Evolutionary conservation across 1,140 invertebrate genomes (phyloP), one percentile per base, ranked within the genome.

Genomic region (Apis laboriosa): DNA sequence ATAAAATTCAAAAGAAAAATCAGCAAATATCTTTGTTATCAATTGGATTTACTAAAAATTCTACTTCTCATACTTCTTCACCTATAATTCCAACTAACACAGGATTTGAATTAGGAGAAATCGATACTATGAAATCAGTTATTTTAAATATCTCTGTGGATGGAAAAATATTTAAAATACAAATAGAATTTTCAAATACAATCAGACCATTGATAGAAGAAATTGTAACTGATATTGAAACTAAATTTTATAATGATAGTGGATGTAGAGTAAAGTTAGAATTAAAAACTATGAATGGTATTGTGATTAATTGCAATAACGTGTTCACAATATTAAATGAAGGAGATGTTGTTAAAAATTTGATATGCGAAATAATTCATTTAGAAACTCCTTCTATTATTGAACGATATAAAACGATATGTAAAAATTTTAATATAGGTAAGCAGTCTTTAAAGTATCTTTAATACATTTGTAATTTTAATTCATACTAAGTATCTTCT

Each of bases 361-460:
- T 93, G 1, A 80, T 78, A 24, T 84, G 87, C 34, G 86, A 92
- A 63, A 83, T 94, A 21, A 72, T 86, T 9, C 81, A 91, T 60
- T 83, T 92, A 17, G 86, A 88, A 15, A 82, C 91, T 12, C 90
- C 92, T 5, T 28, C 91, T 9, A 89, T 91, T 5, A 85, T 85
- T 28, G 89, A 93, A 9, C 84, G 93, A 70, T 94, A 93, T 72
- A 84, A 84, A 43, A 90, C 79, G 9, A 90, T 94, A 43, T 94
- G 91, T 75, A 68, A 66, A 56, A 89, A 70, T 55, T 77, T 61
- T 15, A 72, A 80, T 49, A 88, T 90, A 72, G 83, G 92, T 93
- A 78, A 89, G 85, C 86, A 76, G 5, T 58, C 78, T 49, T n/a
- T 64, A 49, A 53, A 21, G n/a, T n/a, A n/a, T n/a, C n/a, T n/a